Evolutionary conservation across 2,113 vertebrate genomes (phyloP), one percentile per base, ranked within the genome.

Genomic region (Zingel zingel): DNA sequence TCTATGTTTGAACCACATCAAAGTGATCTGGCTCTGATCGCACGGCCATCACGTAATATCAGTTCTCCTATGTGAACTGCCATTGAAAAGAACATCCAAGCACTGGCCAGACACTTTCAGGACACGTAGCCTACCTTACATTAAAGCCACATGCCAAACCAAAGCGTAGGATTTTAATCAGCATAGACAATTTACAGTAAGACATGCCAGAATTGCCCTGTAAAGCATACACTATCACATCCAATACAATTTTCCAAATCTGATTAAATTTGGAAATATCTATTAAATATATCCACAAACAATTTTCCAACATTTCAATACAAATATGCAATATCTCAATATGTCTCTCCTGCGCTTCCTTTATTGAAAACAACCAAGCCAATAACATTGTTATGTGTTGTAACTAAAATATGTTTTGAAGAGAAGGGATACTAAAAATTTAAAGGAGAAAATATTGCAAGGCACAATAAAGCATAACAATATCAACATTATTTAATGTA

Each of bases 61-160:
- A 68, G 8, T 10, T 33, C 13, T n/a, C n/a, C 21, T 8, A 11
- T 59, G 50, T 71, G 58, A 64, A 58, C 48, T 30, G 16, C 39
- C 13, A 47, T 5, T 78, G 56, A 62, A 57, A 84, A 59, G 18
- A 61, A 57, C 47, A 21, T 16, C 30, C 73, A 84, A 77, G 81
- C 64, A 84, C 58, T 23, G 56, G n/a, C 65, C 64, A 66, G 58
- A 83, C 79, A 79, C 64, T 56, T 61, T 27, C 66, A 71, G 33
- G 14, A 59, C 71, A 69, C 33, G 27, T 16, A n/a, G n/a, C n/a
- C n/a, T n/a, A 63, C 51, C 43, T 39, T 70, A 65, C 43, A 33
- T 66, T 74, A 61, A 9, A 77, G 47, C 56, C 54, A 56, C 21
- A 83, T 48, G 65, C 50, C 71, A 74, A 88, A 81, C 50, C 43